These are phyloP conservation scores for Craniophora ligustri DNA, from an alignment of 2,888 invertebrate species.

Conservation along the genomic window DNA sequence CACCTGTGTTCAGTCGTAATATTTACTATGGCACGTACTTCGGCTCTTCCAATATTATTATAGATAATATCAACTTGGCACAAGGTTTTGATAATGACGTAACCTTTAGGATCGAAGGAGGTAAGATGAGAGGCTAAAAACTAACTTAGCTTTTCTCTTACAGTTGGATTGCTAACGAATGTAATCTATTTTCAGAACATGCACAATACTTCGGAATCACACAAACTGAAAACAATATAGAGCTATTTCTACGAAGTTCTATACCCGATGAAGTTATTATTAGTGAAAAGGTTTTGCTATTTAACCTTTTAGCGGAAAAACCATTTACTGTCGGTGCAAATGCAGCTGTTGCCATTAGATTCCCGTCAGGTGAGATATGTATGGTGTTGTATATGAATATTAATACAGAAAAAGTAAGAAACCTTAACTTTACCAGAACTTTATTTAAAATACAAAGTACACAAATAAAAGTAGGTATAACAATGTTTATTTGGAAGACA, in stretches of 20 bases:
- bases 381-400: neutral
- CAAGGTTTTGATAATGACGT: constrained; percentile 72
- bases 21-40: constrained; percentile 68
- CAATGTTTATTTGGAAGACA: too few relatives aligned
- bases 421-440: too few relatives aligned
- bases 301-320: constrained; percentile 71
- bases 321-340: constrained; percentile 68
- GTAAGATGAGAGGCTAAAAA: constrained; percentile 54
- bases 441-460: too few relatives aligned
- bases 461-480: too few relatives aligned
- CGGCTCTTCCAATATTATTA: constrained; percentile 51
- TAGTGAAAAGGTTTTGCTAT: constrained; percentile 69
- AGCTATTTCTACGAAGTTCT: constrained; percentile 51
- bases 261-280: constrained; percentile 75
- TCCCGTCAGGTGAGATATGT: constrained; percentile 67
- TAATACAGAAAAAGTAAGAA: neutral
- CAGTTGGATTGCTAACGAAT: neutral
- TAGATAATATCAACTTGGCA: constrained; percentile 64
- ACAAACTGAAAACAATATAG: constrained; percentile 52
- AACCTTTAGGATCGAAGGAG: constrained; percentile 70
- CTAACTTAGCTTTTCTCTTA: neutral
- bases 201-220: constrained; percentile 65
- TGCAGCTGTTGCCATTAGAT: constrained; percentile 65
- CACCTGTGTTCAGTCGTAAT: constrained; percentile 70
- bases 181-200: constrained; percentile 63